phyloP scores from a whole-genome alignment of 2,113 vertebrate genomes.

The Hiodon tergisus region DNA sequence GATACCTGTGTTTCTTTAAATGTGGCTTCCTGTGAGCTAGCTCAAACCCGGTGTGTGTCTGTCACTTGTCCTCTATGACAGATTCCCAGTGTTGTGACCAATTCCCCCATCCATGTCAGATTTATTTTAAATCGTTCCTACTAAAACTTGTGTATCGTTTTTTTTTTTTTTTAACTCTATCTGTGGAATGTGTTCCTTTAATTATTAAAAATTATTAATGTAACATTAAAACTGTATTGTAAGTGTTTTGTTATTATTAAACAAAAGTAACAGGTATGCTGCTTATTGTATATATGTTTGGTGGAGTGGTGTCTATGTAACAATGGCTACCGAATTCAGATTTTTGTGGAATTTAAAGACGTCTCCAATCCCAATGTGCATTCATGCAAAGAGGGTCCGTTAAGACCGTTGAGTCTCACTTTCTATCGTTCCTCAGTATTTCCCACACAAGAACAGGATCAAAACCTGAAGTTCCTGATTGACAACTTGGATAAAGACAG shows the following conservation, averaged over 20 bases:
- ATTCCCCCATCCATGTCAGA: neutral
- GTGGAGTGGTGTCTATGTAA: neutral
- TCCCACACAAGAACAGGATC: no score
- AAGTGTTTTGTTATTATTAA: neutral
- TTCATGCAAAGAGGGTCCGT: no score
- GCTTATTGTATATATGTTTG: neutral
- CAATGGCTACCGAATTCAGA: neutral
- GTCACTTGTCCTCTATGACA: neutral
- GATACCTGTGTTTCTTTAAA: neutral
- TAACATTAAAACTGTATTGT: neutral
- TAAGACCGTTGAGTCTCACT: no score
- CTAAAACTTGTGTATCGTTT: neutral
- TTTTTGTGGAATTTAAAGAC: no score
- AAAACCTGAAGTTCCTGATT: no score
- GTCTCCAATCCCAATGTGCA: no score
- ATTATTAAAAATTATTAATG: conserved; percentile 13
- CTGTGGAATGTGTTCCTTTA: conserved; percentile 35
- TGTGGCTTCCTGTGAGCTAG: conserved; percentile 12
- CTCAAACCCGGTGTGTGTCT: neutral
- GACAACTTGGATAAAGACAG: no score
- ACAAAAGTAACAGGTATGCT: no score
- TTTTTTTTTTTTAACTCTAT: conserved; percentile 27
- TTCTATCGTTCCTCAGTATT: no score
- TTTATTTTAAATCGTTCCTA: neutral
- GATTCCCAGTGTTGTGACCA: neutral